These are phyloP conservation scores for Lathamus discolor DNA, from an alignment of 2,113 vertebrate species.

Conservation along the genomic window DNA sequence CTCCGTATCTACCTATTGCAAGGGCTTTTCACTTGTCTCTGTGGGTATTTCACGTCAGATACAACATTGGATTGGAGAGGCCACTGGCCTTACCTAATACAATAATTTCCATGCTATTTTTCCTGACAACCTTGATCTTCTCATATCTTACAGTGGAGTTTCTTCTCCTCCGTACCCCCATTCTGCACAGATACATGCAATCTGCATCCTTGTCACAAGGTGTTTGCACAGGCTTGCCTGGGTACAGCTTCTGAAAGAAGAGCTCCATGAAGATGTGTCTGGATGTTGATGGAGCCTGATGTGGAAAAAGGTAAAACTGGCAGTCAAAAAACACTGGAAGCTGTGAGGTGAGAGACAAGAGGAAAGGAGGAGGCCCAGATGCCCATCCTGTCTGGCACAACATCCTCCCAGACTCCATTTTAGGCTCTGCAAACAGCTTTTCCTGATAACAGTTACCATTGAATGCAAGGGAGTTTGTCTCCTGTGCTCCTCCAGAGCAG, in stretches of 20 bases:
- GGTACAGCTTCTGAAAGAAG: not conserved
- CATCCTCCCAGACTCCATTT: not conserved
- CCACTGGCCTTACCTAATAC: not conserved
- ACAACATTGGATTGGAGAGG: not conserved
- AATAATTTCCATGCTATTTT: not conserved
- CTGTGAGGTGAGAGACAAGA: fast-evolving
- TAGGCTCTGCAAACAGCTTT: not conserved
- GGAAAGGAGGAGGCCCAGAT: not conserved
- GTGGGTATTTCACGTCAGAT: not conserved
- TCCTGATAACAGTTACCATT: no score
- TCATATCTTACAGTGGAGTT: not conserved
- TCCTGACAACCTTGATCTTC: not conserved
- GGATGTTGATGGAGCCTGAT: not conserved
- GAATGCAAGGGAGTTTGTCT: not conserved
- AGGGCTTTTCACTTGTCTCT: not conserved
- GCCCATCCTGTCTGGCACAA: not conserved
- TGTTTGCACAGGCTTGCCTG: not conserved
- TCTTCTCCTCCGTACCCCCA: not conserved
- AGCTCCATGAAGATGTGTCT: not conserved
- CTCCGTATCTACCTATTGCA: not conserved
- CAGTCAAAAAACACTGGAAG: not conserved
- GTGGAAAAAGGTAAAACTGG: not conserved
- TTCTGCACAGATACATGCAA: not conserved
- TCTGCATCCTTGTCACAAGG: not conserved
- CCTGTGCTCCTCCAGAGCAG: not conserved